Evolutionary conservation across 1,140 invertebrate genomes (phyloP).

Genomic region (Armadillidium nasatum): DNA sequence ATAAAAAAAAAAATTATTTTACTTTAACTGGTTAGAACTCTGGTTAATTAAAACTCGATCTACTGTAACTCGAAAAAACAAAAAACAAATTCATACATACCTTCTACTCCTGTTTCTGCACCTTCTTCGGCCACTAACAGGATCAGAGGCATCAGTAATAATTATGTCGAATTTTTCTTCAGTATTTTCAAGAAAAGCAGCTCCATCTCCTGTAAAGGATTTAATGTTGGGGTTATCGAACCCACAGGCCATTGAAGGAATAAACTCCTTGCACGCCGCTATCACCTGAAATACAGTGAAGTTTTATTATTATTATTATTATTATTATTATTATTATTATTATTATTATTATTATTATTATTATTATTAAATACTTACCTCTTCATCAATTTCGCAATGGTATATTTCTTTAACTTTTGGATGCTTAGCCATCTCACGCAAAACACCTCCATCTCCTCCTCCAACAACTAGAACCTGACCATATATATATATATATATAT

Average conservation of each 20-base stretch:
- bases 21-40: no score
- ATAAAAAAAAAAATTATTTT: no score
- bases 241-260: conserved; percentile 84
- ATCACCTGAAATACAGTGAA: conserved; percentile 66
- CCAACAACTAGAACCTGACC: conserved; percentile 84
- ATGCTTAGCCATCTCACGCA: conserved; percentile 90
- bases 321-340: no score
- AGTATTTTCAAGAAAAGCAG: conserved; percentile 87
- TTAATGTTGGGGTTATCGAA: conserved; percentile 77
- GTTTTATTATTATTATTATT: no score
- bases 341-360: no score
- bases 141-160: conserved; percentile 97
- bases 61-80: no score
- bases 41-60: no score
- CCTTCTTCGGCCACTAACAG: conserved; percentile 59
- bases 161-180: conserved; percentile 89
- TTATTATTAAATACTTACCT: conserved; percentile 44
- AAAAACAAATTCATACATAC: no score
- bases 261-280: conserved; percentile 81
- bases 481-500: background rate
- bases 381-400: conserved; percentile 90
- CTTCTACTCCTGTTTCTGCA: conserved; percentile 23
- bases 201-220: conserved; percentile 85
- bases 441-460: conserved; percentile 94
- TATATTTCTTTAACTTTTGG: conserved; percentile 77